phyloP scores from a whole-genome alignment of 2,797 vertebrate species.

The Mastacembelus armatus region DNA sequence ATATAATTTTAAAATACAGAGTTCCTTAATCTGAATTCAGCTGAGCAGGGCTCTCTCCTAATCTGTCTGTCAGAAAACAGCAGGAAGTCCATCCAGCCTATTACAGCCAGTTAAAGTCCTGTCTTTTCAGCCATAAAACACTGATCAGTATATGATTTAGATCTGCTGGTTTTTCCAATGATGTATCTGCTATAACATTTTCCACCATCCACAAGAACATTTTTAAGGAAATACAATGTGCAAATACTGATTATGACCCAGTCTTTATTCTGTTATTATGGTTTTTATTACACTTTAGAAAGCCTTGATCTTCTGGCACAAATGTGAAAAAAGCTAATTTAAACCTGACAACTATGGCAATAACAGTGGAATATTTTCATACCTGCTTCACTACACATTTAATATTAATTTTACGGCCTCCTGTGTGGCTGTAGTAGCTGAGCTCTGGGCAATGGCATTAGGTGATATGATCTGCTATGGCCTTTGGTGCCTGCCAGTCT shows the following conservation, averaged over 20 bases:
- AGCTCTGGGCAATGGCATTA: slow-evolving; percentile 49
- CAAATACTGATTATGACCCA: neutral
- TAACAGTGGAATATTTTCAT: slow-evolving; percentile 37
- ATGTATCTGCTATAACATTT: slow-evolving; percentile 49
- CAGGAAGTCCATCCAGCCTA: slow-evolving; percentile 28
- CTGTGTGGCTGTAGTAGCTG: slow-evolving; percentile 16
- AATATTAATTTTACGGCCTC: slow-evolving; percentile 35
- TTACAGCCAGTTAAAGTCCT: slow-evolving; percentile 57
- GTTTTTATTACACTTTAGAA: too few relatives aligned
- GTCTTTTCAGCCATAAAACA: slow-evolving; percentile 48
- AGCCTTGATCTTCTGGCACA: slow-evolving; percentile 15
- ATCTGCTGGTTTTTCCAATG: slow-evolving; percentile 32
- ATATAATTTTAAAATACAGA: too few relatives aligned
- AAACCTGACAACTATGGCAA: slow-evolving; percentile 18
- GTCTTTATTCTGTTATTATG: slow-evolving; percentile 21
- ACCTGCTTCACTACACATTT: slow-evolving; percentile 20
- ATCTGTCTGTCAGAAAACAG: slow-evolving; percentile 17
- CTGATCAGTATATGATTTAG: slow-evolving; percentile 48
- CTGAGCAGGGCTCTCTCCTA: slow-evolving; percentile 9
- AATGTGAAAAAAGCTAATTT: slow-evolving; percentile 29
- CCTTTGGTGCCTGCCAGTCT: slow-evolving; percentile 62
- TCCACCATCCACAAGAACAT: slow-evolving; percentile 23
- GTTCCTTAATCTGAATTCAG: slow-evolving; percentile 24
- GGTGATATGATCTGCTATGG: slow-evolving; percentile 61
- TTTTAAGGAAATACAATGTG: slow-evolving; percentile 19